Evolutionary conservation across 1,140 invertebrate species (phyloP).

Genomic region (Drosophila teissieri): DNA sequence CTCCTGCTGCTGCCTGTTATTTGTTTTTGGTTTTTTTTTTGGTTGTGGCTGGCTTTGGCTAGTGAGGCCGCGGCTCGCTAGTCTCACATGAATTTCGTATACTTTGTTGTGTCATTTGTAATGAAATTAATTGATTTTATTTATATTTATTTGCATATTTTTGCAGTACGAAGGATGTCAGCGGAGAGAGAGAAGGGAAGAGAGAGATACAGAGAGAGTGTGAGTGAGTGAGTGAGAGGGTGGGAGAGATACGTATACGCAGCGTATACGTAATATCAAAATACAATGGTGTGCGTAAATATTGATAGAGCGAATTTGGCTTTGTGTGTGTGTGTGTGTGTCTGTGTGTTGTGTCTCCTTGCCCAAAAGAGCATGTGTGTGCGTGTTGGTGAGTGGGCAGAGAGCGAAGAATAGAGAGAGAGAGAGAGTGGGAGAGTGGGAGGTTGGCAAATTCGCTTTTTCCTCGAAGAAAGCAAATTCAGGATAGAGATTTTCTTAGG

Average conservation of each 20-base stretch:
- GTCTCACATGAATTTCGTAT: conserved; percentile 63
- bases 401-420: not conserved
- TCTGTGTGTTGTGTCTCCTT: conserved; percentile 23
- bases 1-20: conserved; percentile 26
- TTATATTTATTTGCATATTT: conserved; percentile 26
- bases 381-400: conserved; percentile 11
- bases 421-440: conserved; percentile 17
- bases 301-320: conserved; percentile 70
- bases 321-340: conserved; percentile 14
- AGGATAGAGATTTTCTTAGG: conserved; percentile 82
- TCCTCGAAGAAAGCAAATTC: conserved; percentile 75
- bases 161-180: conserved; percentile 13
- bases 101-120: conserved; percentile 19
- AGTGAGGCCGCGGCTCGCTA: conserved; percentile 49
- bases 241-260: conserved; percentile 39
- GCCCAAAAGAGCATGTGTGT: conserved; percentile 24
- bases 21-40: conserved; percentile 6
- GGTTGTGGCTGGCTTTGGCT: conserved; percentile 33
- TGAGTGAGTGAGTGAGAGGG: conserved; percentile 19
- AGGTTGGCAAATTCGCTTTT: conserved; percentile 62
- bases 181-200: conserved; percentile 1
- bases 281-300: conserved; percentile 78
- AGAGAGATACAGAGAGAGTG: conserved; percentile 19
- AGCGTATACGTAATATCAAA: conserved; percentile 75
- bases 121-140: conserved; percentile 2